These are phyloP conservation scores for Alces alces DNA, from an alignment of 2,113 vertebrate genomes.

Conservation along the genomic window DNA sequence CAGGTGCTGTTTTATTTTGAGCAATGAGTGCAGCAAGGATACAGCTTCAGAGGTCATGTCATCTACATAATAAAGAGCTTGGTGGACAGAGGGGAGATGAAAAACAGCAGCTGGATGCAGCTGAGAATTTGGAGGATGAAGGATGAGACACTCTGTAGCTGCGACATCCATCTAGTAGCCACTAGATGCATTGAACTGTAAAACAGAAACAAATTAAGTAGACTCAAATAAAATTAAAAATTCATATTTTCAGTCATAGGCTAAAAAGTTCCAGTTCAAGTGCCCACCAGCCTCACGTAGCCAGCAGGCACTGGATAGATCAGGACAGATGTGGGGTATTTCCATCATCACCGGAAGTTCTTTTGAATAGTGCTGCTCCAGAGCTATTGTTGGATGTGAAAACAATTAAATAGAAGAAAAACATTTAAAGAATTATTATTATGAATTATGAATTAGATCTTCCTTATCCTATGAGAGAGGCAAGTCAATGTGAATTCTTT, in stretches of 20 bases:
- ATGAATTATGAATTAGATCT: neutral
- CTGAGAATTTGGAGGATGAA: neutral
- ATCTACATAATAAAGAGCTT: neutral
- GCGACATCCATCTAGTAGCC: neutral
- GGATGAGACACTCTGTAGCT: neutral
- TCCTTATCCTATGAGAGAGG: neutral
- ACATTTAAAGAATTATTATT: neutral
- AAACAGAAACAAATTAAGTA: neutral
- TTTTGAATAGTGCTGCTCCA: neutral
- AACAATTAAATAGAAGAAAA: neutral
- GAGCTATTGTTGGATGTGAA: neutral
- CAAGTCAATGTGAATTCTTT: neutral
- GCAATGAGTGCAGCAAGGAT: neutral
- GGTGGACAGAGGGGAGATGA: too few relatives aligned
- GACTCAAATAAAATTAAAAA: neutral
- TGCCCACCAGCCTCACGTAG: too few relatives aligned
- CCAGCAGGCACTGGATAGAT: fast-evolving
- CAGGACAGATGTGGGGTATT: neutral
- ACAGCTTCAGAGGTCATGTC: neutral
- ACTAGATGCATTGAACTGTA: neutral
- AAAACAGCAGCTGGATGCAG: neutral
- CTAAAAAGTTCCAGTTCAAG: neutral
- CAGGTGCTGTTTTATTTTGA: neutral
- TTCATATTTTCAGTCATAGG: neutral
- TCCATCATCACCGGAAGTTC: neutral